Base-by-base conservation (phyloP, 2,113 vertebrate species). In the Dasyornis broadbenti region DNA sequence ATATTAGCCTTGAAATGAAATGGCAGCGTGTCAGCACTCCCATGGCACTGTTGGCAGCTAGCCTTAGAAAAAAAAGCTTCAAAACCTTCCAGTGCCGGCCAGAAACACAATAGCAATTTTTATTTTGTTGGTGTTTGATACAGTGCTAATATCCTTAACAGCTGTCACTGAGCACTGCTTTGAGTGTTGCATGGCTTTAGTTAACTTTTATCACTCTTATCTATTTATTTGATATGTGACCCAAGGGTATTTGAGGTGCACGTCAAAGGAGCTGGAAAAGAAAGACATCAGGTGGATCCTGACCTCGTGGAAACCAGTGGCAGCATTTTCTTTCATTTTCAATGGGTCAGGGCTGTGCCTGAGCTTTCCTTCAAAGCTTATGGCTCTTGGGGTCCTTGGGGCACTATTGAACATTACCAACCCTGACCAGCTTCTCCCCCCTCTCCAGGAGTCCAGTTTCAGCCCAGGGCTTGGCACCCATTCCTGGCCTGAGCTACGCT, bases 1-100 rank as follows among this genome's bases (percentile, higher is more conserved):
- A 5, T 94, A 95, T 91, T 71, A 91, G 44, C 26, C 56, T 78
- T 89, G 77, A 87, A 91, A 85, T 91, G 81, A 94, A 91, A 95
- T 59, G 84, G 68, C 50, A 57, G 20, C 5, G 10, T 69, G 61
- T 89, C 84, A 84, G 82, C 1, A 1, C 70, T 95, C 94, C 78
- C 75, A 54, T 73, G 78, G 78, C 72, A 71, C 57, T 79, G 15
- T 37, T 84, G 77, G 83, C 81, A 92, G 61, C 37, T 57, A 33
- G 52, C 53, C 73, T 61, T 54, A 69, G 75, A 5, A 52, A 82
- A 78, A 78, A 91, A 84, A 50, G 5, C 76, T 94, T 91, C 78
- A 85, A 79, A 89, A 85, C n/a, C 16, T 87, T 82, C 50, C 14
- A 69, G 28, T 31, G 30, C 70, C 2, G 45, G 44, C 45, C 59